Conservation (phyloP, 2,797 vertebrate genomes). For the Pteropus rufus region DNA sequence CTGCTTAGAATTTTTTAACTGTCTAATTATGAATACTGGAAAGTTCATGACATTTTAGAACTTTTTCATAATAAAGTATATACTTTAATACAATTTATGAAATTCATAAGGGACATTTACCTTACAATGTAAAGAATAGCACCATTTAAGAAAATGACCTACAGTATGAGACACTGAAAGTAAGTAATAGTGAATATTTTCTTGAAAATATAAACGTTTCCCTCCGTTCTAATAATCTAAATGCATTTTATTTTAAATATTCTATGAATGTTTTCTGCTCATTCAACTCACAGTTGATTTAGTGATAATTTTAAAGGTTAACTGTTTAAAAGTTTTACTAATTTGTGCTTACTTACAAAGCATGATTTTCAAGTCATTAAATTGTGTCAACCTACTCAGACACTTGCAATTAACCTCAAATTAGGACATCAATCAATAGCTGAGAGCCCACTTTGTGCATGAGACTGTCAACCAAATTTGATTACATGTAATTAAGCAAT, state of each 20-base stretch:
- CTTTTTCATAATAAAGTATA: conserved; percentile 37
- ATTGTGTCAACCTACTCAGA: not conserved
- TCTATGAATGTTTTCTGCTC: not conserved
- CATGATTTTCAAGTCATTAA: conserved; percentile 25
- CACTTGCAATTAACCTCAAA: conserved; percentile 20
- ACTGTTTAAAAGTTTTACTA: conserved; percentile 38
- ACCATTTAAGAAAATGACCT: not conserved
- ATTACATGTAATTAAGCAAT: conserved; percentile 24
- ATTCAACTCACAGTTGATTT: not conserved
- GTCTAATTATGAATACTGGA: not conserved
- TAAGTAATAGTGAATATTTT: not conserved
- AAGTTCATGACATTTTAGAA: not conserved
- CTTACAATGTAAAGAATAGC: not conserved
- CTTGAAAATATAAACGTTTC: not conserved
- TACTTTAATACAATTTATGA: not conserved
- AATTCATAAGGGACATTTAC: not conserved
- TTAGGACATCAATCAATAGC: not conserved
- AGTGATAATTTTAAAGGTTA: conserved; percentile 37
- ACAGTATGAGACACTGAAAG: not conserved
- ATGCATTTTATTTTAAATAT: not conserved
- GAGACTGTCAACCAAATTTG: not conserved
- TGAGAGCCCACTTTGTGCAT: not conserved
- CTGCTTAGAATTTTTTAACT: not conserved
- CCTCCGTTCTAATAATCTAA: not conserved
- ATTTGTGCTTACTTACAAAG: conserved; percentile 27